Conservation (phyloP, 2,113 vertebrate species). For the Erythrolamprus reginae region DNA sequence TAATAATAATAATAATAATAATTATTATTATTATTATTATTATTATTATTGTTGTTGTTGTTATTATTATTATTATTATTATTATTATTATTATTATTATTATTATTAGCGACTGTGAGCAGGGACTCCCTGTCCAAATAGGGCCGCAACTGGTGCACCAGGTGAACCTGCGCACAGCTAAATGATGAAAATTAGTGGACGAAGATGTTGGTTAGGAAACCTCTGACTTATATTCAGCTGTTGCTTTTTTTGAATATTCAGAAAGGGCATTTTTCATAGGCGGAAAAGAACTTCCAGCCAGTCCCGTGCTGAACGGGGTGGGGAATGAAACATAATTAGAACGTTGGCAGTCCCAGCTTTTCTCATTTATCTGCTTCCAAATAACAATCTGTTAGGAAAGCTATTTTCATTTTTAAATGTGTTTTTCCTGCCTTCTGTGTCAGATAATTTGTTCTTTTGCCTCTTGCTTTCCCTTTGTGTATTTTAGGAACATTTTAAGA, state of each 20-base stretch:
- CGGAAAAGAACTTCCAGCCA: constrained; percentile 22
- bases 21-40: too few relatives aligned
- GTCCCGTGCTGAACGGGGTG: background rate
- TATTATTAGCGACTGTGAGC: too few relatives aligned
- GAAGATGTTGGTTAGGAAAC: background rate
- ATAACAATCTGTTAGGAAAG: constrained; percentile 47
- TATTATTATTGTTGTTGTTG: too few relatives aligned
- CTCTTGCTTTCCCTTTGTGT: constrained; percentile 40
- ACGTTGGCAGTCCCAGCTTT: constrained; percentile 19
- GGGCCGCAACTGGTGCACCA: too few relatives aligned
- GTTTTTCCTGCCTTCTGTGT: constrained; percentile 40
- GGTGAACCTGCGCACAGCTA: too few relatives aligned
- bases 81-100: too few relatives aligned
- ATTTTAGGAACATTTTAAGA: constrained; percentile 45
- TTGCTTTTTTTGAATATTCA: constrained; percentile 40
- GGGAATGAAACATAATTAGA: constrained; percentile 19
- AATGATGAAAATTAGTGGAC: background rate
- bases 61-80: too few relatives aligned
- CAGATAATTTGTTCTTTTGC: constrained; percentile 48
- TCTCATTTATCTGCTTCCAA: constrained; percentile 46
- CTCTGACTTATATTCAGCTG: background rate
- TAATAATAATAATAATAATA: too few relatives aligned
- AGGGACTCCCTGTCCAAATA: too few relatives aligned
- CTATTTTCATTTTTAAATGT: constrained; percentile 36
- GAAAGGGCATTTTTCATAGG: constrained; percentile 28